Evolutionary conservation across 1,140 invertebrate species (phyloP), one percentile per base, ranked within the genome.

Genomic region (Zaprionus taronus): DNA sequence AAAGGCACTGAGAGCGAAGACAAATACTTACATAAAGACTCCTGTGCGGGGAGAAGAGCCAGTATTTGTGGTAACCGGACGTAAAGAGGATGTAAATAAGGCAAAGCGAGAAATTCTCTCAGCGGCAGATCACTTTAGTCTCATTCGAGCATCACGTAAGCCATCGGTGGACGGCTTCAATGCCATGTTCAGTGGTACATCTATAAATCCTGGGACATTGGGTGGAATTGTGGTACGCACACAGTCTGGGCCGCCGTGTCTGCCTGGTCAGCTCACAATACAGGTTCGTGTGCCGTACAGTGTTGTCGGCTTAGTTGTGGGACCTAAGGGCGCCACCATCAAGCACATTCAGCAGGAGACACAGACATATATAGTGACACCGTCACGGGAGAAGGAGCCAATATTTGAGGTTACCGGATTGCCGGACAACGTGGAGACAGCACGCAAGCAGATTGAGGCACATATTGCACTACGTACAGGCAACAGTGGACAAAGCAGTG

Each of bases 1-100:
- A 92, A 99, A 99, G 94, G 99, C 98, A 4, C 95, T 99, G 1
- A 95, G 99, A 71, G 98, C 99, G 1, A 99, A 99, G 94, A 99
- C 99, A 47, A 99, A 99, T 95, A 99, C 99, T 1, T 99, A 99
- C 95, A 99, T 99, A 92, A 99, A 99, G 94, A 99, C 99, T 1
- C 99, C 99, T 69, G 98, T 99, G 14, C 96, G 99, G 36, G 98
- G 98, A 11, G 99, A 99, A 93, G 98, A 99, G 93, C 99, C 99
- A 2, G 98, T 99, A 44, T 99, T 99, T 93, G 98, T 99, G 24
- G 99, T 99, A 6, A 99, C 99, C 11, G 99, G 99, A n/a, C 96
- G 99, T 66, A 98, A 98, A 92, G 99, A 99, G 93, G 99, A 99
- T 93, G 99, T 99, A 1, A 96, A 96, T 60, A 96, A 97, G 79